Evolutionary conservation across 37 sponge, comb jelly and placozoan genomes (phyloP), one percentile per base, ranked within the genome.

Genomic region (Oscarella lobularis): DNA sequence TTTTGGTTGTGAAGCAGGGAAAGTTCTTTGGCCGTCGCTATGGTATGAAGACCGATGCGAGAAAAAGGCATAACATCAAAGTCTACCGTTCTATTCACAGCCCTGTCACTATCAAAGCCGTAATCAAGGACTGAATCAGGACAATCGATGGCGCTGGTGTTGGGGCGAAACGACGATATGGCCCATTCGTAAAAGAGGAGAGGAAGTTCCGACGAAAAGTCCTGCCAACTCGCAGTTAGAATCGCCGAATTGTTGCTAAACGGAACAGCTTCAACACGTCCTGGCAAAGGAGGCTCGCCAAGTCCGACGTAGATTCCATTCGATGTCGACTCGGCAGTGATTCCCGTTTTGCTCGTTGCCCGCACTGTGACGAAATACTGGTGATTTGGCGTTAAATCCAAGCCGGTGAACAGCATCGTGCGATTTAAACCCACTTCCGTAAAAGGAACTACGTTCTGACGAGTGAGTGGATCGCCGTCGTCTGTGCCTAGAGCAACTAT

Each of bases 341-440:
- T 81, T 4, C 87, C 87, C 1, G 90, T 87, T 6, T 81, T 80
- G 37, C 86, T 79, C 66, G 76, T 39, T 6, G 87, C 94, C 27
- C 94, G 76, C 20, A 93, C 90, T 35, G 94, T 93, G 40, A 89
- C 73, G 40, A 67, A 93, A 41, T 93, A 93, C 2, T 31, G 48
- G 35, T 60, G 82, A 1, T 36, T 67, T 29, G 88, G 74, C 1
- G 84, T 75, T 5, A 93, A 83, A 32, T 79, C 74, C 2, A 93
- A 79, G 27, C 68, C 67, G 2, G 6, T 39, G n/a, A 86, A 81
- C 30, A 81, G 79, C 81, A 81, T 39, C 1, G 65, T 75, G 0
- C 74, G 77, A n/a, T 78, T 79, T 31, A 80, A 33, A 14, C 85
- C 85, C 33, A 89, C 78, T 32, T 74, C 77, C 1, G 83, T 84